phyloP scores from a whole-genome alignment of 1,140 invertebrate species.

The Caerostris extrusa region DNA sequence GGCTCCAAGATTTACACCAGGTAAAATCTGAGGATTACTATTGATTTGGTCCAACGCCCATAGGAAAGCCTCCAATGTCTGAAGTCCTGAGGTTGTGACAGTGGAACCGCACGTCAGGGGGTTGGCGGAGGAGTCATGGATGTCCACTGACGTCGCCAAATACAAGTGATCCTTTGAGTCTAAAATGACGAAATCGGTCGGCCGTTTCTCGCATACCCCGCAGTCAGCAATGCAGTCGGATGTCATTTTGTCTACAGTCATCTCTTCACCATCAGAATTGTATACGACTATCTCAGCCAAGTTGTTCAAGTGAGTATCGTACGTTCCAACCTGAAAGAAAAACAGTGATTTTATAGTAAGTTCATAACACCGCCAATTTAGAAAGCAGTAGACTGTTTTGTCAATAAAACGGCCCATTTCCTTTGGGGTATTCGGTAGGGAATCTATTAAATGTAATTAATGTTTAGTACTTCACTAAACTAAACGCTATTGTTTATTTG shows the following conservation, averaged over 20 bases:
- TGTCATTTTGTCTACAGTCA: conserved; percentile 78
- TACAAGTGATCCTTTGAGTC: conserved; percentile 78
- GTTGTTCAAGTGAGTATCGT: conserved; percentile 80
- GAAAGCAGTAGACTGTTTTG: too few species aligned
- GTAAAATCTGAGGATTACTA: conserved; percentile 79
- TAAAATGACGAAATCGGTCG: conserved; percentile 72
- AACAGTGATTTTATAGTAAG: neutral
- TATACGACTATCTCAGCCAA: conserved; percentile 81
- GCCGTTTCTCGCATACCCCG: conserved; percentile 52
- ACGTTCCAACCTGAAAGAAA: conserved; percentile 80
- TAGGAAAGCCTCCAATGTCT: conserved; percentile 82
- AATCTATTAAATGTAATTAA: too few species aligned
- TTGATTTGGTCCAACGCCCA: conserved; percentile 83
- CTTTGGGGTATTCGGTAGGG: too few species aligned
- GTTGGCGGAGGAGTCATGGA: conserved; percentile 78
- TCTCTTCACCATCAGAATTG: conserved; percentile 79
- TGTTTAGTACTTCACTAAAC: too few species aligned
- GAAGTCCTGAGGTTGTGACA: conserved; percentile 78
- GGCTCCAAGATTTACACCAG: conserved; percentile 79
- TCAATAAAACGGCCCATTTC: too few species aligned
- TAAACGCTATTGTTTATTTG: too few species aligned
- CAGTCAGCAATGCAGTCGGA: conserved; percentile 77
- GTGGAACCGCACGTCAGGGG: conserved; percentile 79
- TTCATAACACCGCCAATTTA: too few species aligned
- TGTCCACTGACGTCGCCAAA: conserved; percentile 79